Conservation (phyloP, 2,888 invertebrate species). For the Tipula vernalis region DNA sequence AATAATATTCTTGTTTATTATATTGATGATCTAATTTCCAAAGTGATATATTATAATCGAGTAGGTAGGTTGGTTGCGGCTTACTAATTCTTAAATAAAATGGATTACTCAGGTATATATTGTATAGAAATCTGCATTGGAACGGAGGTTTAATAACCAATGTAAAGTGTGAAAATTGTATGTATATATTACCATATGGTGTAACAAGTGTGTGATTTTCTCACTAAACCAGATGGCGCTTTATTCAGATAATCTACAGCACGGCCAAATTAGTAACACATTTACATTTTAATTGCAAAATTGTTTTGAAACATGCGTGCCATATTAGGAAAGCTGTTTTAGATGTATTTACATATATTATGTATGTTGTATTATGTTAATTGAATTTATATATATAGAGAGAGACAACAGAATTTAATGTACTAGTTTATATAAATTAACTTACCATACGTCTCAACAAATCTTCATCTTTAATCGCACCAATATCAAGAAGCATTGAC, state of each 20-base stretch:
- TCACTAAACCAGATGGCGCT: neutral
- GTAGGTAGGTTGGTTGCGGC: neutral
- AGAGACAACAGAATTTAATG: neutral
- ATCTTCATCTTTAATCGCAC: constrained; percentile 63
- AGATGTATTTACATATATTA: neutral
- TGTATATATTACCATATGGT: neutral
- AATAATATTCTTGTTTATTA: neutral
- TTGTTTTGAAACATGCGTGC: neutral
- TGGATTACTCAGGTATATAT: neutral
- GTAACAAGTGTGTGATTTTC: neutral
- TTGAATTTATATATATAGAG: neutral
- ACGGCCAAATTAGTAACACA: neutral
- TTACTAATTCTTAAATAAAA: neutral
- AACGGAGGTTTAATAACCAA: neutral
- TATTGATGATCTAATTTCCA: neutral
- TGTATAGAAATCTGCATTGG: neutral
- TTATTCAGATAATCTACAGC: neutral
- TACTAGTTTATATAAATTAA: constrained; percentile 13
- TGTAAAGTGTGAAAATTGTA: neutral
- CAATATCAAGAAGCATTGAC: constrained; percentile 40
- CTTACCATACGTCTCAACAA: constrained; percentile 63
- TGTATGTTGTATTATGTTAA: constrained; percentile 7
- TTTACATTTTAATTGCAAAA: neutral
- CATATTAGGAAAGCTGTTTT: constrained; percentile 9
- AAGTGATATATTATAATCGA: neutral